These are phyloP conservation scores for Dreissena rostriformis DNA, from an alignment of 1,140 invertebrate species.

Conservation along the genomic window DNA sequence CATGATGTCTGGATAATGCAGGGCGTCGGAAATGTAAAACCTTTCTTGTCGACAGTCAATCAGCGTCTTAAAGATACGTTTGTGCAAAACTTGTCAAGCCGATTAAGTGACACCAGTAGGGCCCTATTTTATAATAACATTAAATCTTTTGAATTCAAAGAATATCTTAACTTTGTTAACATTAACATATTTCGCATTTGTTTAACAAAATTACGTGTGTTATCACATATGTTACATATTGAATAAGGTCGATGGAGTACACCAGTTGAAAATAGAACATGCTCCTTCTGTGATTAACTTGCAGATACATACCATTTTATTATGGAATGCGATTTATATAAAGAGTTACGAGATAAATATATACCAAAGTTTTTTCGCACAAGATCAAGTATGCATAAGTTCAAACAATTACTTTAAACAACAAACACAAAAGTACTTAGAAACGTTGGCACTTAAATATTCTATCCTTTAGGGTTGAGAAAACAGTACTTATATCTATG, in stretches of 20 bases:
- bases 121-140: conserved; percentile 27
- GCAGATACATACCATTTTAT: conserved; percentile 18
- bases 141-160: background rate
- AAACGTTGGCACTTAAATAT: background rate
- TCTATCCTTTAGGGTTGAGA: too few relatives aligned
- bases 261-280: background rate
- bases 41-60: background rate
- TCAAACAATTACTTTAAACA: conserved; percentile 1
- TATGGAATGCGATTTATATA: conserved; percentile 1
- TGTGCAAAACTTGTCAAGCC: conserved; percentile 5
- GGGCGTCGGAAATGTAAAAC: background rate
- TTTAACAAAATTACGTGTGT: background rate
- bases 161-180: background rate
- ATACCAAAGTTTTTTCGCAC: conserved; percentile 1
- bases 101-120: conserved; percentile 6
- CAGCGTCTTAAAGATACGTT: conserved; percentile 11
- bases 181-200: background rate
- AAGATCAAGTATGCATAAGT: conserved; percentile 12
- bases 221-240: background rate
- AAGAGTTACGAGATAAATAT: conserved; percentile 1
- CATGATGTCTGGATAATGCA: background rate
- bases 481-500: too few relatives aligned
- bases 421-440: background rate
- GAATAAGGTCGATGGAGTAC: background rate
- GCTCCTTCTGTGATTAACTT: background rate